phyloP scores from a whole-genome alignment of 2,888 invertebrate genomes.

The Amphipyra berbera region DNA sequence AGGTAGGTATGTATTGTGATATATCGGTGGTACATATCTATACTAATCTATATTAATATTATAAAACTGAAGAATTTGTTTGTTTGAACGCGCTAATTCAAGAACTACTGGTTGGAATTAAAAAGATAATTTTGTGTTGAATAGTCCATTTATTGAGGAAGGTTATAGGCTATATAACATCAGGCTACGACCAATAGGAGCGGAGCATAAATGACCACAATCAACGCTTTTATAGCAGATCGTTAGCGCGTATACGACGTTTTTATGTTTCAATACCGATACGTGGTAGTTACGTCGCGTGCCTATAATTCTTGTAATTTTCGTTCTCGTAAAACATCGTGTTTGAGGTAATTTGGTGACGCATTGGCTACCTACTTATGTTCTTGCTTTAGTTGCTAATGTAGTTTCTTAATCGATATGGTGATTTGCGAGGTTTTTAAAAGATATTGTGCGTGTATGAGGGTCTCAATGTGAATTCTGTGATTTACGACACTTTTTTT shows the following conservation, averaged over 20 bases:
- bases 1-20: too few relatives aligned
- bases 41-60: too few relatives aligned
- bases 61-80: too few relatives aligned
- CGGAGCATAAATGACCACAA: conserved; percentile 15
- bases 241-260: conserved; percentile 41
- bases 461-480: not conserved
- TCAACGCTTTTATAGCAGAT: conserved; percentile 48
- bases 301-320: conserved; percentile 27
- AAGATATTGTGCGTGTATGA: not conserved
- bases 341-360: conserved; percentile 24
- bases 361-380: not conserved
- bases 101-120: too few relatives aligned
- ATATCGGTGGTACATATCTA: too few relatives aligned
- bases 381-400: conserved; percentile 5
- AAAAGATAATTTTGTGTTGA: too few relatives aligned
- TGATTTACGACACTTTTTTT: too few relatives aligned
- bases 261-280: conserved; percentile 43
- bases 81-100: too few relatives aligned
- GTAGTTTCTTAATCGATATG: not conserved
- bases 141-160: too few relatives aligned
- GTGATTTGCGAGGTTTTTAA: conserved; percentile 1
- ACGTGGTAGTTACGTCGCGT: conserved; percentile 5
- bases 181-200: too few relatives aligned
- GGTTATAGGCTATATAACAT: too few relatives aligned
- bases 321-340: conserved; percentile 17